phyloP scores from a whole-genome alignment of 1,140 invertebrate species.

The Nephila pilipes region DNA sequence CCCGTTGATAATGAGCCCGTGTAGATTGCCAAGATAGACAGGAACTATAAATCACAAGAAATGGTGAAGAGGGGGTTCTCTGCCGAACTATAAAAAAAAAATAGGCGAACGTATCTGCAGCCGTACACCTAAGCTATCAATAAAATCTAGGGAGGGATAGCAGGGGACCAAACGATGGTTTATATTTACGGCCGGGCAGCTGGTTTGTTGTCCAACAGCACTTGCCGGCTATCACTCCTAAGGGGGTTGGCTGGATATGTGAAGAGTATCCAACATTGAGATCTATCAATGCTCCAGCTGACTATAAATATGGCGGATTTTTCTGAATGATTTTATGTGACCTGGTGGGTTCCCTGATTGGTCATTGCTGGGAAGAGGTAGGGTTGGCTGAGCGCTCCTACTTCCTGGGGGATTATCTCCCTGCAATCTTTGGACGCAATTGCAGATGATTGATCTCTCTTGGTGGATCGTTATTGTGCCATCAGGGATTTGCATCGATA shows the following conservation, averaged over 20 bases:
- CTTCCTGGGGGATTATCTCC: slow-evolving; percentile 46
- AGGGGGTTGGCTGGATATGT: slow-evolving; percentile 3
- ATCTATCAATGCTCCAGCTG: slow-evolving; percentile 57
- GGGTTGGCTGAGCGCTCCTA: background rate
- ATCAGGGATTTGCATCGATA: slow-evolving; percentile 17
- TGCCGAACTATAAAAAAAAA: background rate
- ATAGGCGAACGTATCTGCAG: background rate
- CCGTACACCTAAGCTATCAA: slow-evolving; percentile 67
- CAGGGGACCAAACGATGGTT: slow-evolving; percentile 10
- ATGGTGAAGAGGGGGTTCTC: slow-evolving; percentile 51
- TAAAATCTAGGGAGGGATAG: background rate
- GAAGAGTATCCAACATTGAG: slow-evolving; percentile 12
- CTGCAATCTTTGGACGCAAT: slow-evolving; percentile 34
- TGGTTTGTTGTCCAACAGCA: slow-evolving; percentile 63
- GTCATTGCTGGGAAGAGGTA: slow-evolving; percentile 61
- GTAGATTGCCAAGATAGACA: slow-evolving; percentile 76
- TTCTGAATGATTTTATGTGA: slow-evolving; percentile 64
- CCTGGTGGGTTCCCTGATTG: slow-evolving; percentile 55
- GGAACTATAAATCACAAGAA: slow-evolving; percentile 75
- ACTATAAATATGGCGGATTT: slow-evolving; percentile 50
- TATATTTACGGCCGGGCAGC: slow-evolving; percentile 71
- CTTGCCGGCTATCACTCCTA: slow-evolving; percentile 44
- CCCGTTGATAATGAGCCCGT: slow-evolving; percentile 76
- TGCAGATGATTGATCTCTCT: slow-evolving; percentile 33
- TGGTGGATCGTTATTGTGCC: background rate